Evolutionary conservation across 2,113 vertebrate species (phyloP).

Genomic region (Chaetops frenatus): DNA sequence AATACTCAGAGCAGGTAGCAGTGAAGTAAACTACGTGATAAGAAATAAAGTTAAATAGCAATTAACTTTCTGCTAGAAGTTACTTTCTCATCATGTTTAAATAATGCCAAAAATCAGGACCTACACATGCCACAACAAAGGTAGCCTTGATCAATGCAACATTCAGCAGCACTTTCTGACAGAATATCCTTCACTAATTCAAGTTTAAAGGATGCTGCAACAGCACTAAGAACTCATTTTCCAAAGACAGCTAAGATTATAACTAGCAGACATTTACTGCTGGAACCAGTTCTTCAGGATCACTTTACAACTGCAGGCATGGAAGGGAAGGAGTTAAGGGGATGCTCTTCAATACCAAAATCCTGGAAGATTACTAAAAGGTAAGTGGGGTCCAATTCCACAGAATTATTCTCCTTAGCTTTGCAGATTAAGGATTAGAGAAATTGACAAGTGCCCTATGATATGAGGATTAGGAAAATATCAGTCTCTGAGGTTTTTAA

Average conservation of each 20-base stretch:
- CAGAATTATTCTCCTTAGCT: background rate
- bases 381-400: background rate
- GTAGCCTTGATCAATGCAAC: background rate
- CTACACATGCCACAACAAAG: background rate
- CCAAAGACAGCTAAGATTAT: background rate
- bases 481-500: background rate
- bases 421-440: background rate
- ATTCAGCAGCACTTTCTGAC: background rate
- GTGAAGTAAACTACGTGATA: background rate
- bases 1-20: background rate
- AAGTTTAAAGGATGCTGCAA: background rate
- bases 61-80: background rate
- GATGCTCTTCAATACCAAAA: background rate
- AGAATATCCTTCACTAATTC: background rate
- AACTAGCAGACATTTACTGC: background rate
- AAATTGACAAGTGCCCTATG: background rate
- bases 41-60: background rate
- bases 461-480: background rate
- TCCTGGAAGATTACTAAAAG: background rate
- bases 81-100: background rate
- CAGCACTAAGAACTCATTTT: background rate
- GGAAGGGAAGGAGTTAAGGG: background rate
- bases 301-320: background rate
- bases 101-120: background rate
- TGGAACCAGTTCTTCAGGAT: background rate